Evolutionary conservation across 2,888 invertebrate species (phyloP), one percentile per base, ranked within the genome.

Genomic region (Spilosoma lubricipeda): DNA sequence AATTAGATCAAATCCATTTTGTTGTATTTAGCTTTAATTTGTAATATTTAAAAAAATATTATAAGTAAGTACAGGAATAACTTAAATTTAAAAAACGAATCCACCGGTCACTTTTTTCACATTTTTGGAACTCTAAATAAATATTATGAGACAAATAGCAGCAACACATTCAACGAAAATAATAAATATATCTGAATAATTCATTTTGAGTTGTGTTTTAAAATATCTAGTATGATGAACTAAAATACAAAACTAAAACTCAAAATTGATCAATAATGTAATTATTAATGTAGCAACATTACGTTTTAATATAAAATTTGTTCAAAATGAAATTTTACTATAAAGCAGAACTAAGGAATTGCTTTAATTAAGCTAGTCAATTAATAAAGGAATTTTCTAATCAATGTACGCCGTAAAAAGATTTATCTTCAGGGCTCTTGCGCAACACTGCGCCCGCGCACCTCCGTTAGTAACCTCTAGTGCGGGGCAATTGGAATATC

Each of bases 341-440:
- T 80, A 69, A 84, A 83, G 86, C 87, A 87, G 84, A 78, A 76
- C 77, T 76, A 83, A 86, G 83, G 89, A 91, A 92, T 89, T 84
- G 80, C 81, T 90, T 90, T 92, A 93, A 94, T 94, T 93, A 93
- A 90, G 82, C 81, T 82, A 88, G 87, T 91, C 92, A 91, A 94
- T 95, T 93, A 94, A 93, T 94, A 92, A 89, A 87, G 94, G 94
- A 92, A 95, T 94, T 93, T 94, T 94, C 93, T 93, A 94, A 95
- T 95, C 94, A 93, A 90, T 90, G 92, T 87, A 82, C 85, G 91
- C 90, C 86, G 92, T 94, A 93, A 94, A 94, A 94, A 94, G 94
- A 94, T 95, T 92, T 94, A 95, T 95, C 94, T 93, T 82, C 82
- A 82, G 77, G 83, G 88, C 86, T 63, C 87, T 68, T 73, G 83